Evolutionary conservation across 2,888 invertebrate species (phyloP).

Genomic region (Mesorhabditis spiculigera): DNA sequence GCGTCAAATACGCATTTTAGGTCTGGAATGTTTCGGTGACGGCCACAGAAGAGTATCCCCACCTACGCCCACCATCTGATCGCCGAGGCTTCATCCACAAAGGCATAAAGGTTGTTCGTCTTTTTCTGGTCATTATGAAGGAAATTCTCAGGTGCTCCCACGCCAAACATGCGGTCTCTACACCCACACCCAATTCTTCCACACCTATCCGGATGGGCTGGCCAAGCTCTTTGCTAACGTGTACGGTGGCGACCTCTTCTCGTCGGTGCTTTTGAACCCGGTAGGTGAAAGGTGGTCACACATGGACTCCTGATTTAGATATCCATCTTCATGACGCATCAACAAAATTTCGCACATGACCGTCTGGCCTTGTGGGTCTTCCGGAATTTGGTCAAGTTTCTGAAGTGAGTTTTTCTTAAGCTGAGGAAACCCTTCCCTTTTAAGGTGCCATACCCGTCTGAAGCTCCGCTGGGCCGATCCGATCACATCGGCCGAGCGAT

Average conservation of each 20-base stretch:
- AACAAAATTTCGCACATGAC: conserved; percentile 98
- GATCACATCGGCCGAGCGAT: conserved; percentile 81
- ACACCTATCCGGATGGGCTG: conserved; percentile 88
- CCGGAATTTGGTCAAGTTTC: conserved; percentile 82
- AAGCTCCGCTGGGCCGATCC: conserved; percentile 83
- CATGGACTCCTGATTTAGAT: conserved; percentile 67
- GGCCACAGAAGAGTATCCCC: conserved; percentile 98
- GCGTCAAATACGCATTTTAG: conserved; percentile 11
- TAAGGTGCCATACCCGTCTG: conserved; percentile 88
- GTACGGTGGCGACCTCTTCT: conserved; percentile 93
- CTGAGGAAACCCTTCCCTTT: neutral
- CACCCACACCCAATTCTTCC: conserved; percentile 92
- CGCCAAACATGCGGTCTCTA: conserved; percentile 96
- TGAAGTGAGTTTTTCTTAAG: conserved; percentile 64
- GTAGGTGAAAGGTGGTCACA: conserved; percentile 66
- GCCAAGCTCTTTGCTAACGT: conserved; percentile 85
- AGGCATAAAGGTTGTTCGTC: conserved; percentile 19
- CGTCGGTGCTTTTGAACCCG: conserved; percentile 91
- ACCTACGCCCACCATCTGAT: conserved; percentile 83
- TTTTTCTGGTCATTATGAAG: neutral
- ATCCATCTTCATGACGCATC: conserved; percentile 99
- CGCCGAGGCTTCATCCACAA: conserved; percentile 86
- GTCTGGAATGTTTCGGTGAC: conserved; percentile 76
- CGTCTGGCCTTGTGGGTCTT: conserved; percentile 71
- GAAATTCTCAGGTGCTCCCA: conserved; percentile 73